Conservation (phyloP, 1,140 invertebrate species). For the Bombus huntii region DNA sequence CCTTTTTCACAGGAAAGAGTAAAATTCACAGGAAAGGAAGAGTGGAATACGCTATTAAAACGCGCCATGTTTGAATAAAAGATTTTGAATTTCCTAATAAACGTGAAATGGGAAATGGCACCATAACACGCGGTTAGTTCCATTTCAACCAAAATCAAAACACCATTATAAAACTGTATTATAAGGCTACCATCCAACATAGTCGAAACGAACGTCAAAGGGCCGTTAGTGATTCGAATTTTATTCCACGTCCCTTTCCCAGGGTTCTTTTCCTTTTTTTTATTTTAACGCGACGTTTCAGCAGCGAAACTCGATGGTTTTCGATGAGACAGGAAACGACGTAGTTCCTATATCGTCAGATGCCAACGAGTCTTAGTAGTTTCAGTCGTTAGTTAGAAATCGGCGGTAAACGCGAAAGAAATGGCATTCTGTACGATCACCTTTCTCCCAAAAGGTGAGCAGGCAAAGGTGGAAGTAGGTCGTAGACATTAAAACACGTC, state of each 20-base stretch:
- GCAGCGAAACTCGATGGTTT: not conserved
- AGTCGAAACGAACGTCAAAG: not conserved
- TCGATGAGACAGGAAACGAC: not conserved
- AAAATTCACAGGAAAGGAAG: not conserved
- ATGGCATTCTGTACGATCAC: conserved; percentile 28
- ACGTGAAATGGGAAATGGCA: no score
- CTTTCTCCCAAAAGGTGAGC: conserved; percentile 45
- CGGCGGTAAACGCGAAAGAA: conserved; percentile 38
- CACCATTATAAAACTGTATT: not conserved
- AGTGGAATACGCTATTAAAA: no score
- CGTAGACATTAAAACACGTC: conserved; percentile 55
- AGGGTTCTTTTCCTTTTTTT: not conserved
- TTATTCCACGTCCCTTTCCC: no score
- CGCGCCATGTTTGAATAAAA: no score
- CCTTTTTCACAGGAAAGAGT: not conserved
- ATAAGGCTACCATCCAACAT: not conserved
- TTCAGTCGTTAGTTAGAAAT: conserved; percentile 49
- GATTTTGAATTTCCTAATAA: not conserved
- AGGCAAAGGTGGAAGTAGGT: conserved; percentile 54
- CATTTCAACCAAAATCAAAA: not conserved
- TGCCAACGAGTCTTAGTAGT: not conserved
- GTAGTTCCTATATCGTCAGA: not conserved
- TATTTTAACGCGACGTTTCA: not conserved
- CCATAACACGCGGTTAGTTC: no score
- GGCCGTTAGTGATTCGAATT: not conserved